These are phyloP conservation scores for Amphiprion percula DNA, from an alignment of 2,113 vertebrate genomes.

Conservation along the genomic window DNA sequence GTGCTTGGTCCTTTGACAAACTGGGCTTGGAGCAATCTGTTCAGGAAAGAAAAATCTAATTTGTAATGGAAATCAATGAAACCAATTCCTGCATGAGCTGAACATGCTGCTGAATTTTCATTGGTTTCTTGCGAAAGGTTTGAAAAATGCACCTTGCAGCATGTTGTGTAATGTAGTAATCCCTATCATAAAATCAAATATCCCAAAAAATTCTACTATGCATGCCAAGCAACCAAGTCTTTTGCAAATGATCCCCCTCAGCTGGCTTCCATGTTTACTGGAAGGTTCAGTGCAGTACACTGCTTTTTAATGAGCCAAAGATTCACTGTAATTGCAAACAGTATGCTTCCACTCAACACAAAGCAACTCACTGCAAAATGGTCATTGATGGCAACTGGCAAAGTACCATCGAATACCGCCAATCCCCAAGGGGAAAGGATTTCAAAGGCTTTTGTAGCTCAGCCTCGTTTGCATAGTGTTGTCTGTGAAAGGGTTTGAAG, in stretches of 20 bases:
- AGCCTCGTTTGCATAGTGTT: constrained; percentile 65
- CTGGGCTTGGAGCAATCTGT: constrained; percentile 92
- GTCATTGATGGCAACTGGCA: constrained; percentile 66
- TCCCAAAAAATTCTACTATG: constrained; percentile 32
- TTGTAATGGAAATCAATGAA: constrained; percentile 30
- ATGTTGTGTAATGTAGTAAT: constrained; percentile 17
- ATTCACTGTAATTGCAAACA: constrained; percentile 69
- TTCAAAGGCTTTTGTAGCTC: constrained; percentile 70
- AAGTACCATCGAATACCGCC: constrained; percentile 57
- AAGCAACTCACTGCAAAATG: constrained; percentile 62
- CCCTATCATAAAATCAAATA: constrained; percentile 20
- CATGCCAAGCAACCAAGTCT: constrained; percentile 38
- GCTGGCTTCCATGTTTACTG: constrained; percentile 54
- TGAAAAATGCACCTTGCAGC: constrained; percentile 11
- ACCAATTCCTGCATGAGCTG: not conserved
- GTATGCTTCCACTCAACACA: constrained; percentile 60
- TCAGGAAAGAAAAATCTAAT: constrained; percentile 36
- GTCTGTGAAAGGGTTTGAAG: constrained; percentile 65
- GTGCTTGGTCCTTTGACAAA: constrained; percentile 83
- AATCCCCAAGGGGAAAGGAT: constrained; percentile 50
- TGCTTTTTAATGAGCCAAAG: constrained; percentile 76
- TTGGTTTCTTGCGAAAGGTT: not conserved
- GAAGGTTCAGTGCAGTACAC: constrained; percentile 37
- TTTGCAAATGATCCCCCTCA: constrained; percentile 63
- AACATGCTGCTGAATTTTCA: not conserved